Base-by-base conservation (phyloP, 1,140 invertebrate genomes). In the Lucilia sericata region DNA sequence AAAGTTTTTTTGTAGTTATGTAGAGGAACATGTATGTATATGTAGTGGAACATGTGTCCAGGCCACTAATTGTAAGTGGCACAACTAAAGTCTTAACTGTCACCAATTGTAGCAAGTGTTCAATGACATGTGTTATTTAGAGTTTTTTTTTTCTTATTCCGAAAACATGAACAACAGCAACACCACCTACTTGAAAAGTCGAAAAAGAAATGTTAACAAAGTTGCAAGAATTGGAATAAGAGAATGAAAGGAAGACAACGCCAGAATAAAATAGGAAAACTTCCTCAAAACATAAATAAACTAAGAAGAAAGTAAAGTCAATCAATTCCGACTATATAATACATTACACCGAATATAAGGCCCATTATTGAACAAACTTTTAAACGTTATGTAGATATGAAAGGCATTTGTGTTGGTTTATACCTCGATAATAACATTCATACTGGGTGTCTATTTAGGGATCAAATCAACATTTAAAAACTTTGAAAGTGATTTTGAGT, bases 11-110 rank as follows among this genome's bases (percentile, higher is more conserved):
- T 42, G 0, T 42, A 8, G 2, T 42, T 42, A 42, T 42, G 42
- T n/a, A 14, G 1, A 2, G n/a, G 0, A n/a, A 17, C 25, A 19
- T 65, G 65, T 21, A 70, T 70, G 19, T 70, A 12, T 21, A n/a
- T 60, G 14, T n/a, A 60, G 55, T n/a, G 55, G 17, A 60, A 60
- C 65, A 70, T 70, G 65, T 70, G 55, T 60, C 14, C 55, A n/a
- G 14, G 21, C 21, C 1, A 70, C 65, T 70, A 25, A 19, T 60
- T 70, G n/a, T 25, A 70, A 70, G 7, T 70, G 65, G n/a, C 65
- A 70, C 65, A 70, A 70, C 65, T 70, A 21, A 70, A 70, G 65
- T 70, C 65, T 25, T 70, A 70, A 70, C n/a, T 70, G 60, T 70
- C 60, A 70, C 60, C 60, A 70, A 65, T 19, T 19, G 60, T 70